Evolutionary conservation across 2,888 invertebrate species (phyloP), one percentile per base, ranked within the genome.

Genomic region (Aleiodes leptofemur): DNA sequence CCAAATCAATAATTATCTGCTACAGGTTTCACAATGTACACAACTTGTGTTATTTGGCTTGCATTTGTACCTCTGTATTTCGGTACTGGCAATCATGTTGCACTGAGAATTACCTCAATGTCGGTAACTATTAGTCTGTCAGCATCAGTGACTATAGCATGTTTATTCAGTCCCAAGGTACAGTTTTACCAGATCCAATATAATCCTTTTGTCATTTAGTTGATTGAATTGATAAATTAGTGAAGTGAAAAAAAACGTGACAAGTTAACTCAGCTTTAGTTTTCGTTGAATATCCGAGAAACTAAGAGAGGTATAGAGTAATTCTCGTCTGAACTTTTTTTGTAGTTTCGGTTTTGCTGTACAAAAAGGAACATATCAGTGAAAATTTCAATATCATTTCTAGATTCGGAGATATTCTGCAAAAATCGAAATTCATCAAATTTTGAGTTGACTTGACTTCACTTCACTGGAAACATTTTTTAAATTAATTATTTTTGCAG

Each of bases 61-160:
- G 99, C 99, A 23, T 99, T 99, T 90, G 97, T 99, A 74, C 98
- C 98, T 6, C 93, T 99, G 69, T 98, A 98, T 91, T 98, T 98
- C 90, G 98, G 98, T 79, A 98, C 98, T 1, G 97, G 96, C 77
- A 96, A 95, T 87, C 97, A 97, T 90, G 96, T 97, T 79, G 96
- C 96, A 11, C 91, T 98, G 77, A 93, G 98, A 77, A 96, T 98
- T 88, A 97, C 97, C 83, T 97, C 97, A 89, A 97, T 98, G 96
- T 97, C 97, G 73, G 96, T 98, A 85, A 97, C 98, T 82, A 97
- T 98, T 88, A 97, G 96, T 78, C 92, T 98, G 81, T 97, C 97
- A 83, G 98, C 97, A 79, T 96, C 96, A 82, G 98, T 98, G 80
- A 97, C 98, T 8, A 94, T 98, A 76, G 96, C 95, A 74, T 98